Conservation (phyloP, 2,888 invertebrate genomes). For the Drosophila ezoana region DNA sequence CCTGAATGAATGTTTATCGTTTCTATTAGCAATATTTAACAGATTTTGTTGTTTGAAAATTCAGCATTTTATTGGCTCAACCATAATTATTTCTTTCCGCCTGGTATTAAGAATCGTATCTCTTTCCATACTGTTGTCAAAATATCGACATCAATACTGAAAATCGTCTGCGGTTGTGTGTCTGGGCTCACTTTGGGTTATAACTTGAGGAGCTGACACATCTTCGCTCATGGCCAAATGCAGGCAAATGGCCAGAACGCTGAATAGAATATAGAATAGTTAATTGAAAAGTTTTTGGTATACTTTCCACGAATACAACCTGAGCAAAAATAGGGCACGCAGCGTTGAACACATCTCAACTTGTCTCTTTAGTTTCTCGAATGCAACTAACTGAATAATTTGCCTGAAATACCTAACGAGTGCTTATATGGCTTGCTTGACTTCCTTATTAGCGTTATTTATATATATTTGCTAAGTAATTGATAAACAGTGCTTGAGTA, state of each 20-base stretch:
- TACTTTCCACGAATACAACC: neutral
- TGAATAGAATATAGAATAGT: constrained; percentile 6
- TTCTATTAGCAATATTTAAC: constrained; percentile 43
- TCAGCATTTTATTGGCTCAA: constrained; percentile 20
- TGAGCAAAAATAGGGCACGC: constrained; percentile 8
- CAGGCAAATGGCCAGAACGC: constrained; percentile 21
- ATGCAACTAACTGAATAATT: constrained; percentile 9
- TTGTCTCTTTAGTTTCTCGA: neutral
- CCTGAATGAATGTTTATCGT: constrained; percentile 7
- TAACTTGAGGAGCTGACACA: constrained; percentile 30
- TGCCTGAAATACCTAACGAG: neutral
- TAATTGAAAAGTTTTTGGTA: neutral
- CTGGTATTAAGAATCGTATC: constrained; percentile 1
- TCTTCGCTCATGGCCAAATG: constrained; percentile 15
- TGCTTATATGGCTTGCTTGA: neutral
- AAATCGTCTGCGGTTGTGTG: constrained; percentile 23
- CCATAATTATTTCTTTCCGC: constrained; percentile 24
- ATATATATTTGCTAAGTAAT: neutral
- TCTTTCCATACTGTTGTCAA: neutral
- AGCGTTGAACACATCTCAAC: constrained; percentile 28
- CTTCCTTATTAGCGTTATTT: neutral
- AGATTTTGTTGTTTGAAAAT: constrained; percentile 2
- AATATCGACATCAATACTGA: neutral
- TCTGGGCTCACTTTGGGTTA: constrained; percentile 34
- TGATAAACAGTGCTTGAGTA: neutral